Percentiles rank a stretch among this genome's conserved stretches.
These are phyloP conservation scores for Neuroterus valhalla DNA, from an alignment of 1,140 invertebrate species.

Conservation along the genomic window DNA sequence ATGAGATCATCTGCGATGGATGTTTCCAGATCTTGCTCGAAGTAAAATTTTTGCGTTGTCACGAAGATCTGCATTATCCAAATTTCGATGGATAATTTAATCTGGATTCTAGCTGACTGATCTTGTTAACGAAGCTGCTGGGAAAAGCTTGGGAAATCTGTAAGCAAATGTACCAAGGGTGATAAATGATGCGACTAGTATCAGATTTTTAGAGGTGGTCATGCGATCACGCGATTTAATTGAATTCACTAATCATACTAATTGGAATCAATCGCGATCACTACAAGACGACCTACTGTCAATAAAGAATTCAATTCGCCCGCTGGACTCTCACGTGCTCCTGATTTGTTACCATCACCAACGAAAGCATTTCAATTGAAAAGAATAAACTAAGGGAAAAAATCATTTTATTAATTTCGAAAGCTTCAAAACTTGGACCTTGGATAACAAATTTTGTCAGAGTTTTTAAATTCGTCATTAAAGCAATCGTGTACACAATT, in stretches of 20 bases:
- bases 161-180: slow-evolving; percentile 6
- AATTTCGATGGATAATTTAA: too few relatives aligned
- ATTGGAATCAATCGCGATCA: slow-evolving; percentile 44
- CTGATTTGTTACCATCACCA: slow-evolving; percentile 36
- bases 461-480: neutral
- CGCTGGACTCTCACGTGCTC: slow-evolving; percentile 42
- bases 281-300: slow-evolving; percentile 29
- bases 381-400: neutral
- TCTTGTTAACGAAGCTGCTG: neutral
- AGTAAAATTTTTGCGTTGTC: too few relatives aligned
- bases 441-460: too few relatives aligned
- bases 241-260: slow-evolving; percentile 48
- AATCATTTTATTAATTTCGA: neutral
- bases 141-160: slow-evolving; percentile 8
- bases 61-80: too few relatives aligned
- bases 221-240: slow-evolving; percentile 38
- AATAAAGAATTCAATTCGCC: slow-evolving; percentile 28
- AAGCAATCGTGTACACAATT: too few relatives aligned
- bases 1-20: too few relatives aligned
- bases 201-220: slow-evolving; percentile 34
- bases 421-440: neutral
- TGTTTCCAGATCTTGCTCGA: too few relatives aligned
- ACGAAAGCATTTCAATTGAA: slow-evolving; percentile 20
- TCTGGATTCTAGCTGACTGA: neutral
- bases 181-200: slow-evolving; percentile 6